Conservation (phyloP, 2,888 invertebrate genomes). For the Celastrina argiolus region DNA sequence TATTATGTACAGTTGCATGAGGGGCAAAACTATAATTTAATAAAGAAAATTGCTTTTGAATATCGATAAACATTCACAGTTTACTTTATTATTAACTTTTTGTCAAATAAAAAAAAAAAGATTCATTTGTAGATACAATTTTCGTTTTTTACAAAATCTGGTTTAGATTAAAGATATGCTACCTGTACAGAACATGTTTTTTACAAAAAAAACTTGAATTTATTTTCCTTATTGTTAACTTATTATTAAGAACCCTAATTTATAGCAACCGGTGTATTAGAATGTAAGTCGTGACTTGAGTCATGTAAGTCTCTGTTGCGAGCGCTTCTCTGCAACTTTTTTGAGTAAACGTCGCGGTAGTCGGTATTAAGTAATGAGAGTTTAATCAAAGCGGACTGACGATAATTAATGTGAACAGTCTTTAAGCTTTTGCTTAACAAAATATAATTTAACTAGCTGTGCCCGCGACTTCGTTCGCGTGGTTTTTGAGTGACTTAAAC, state of each 20-base stretch:
- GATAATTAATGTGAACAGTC: no score
- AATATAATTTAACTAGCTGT: no score
- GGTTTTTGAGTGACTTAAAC: no score
- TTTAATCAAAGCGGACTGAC: not conserved
- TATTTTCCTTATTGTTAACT: not conserved
- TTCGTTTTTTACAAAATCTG: no score
- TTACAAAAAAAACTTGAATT: not conserved
- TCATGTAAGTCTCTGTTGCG: not conserved
- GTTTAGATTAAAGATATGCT: no score
- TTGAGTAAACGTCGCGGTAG: not conserved
- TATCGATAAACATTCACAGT: no score
- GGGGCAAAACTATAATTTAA: not conserved
- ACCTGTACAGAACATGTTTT: not conserved
- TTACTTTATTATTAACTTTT: not conserved
- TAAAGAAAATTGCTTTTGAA: no score
- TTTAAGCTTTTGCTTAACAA: no score
- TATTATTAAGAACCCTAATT: not conserved
- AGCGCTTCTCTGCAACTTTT: not conserved
- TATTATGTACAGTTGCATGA: constrained; percentile 8
- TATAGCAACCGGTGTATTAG: not conserved
- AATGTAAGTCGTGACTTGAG: not conserved
- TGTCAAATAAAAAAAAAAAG: not conserved
- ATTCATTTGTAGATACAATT: no score
- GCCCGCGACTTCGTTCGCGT: no score
- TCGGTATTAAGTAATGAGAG: not conserved